Conservation (phyloP, 2,797 vertebrate species). For the Sebastes kiyomatsui region DNA sequence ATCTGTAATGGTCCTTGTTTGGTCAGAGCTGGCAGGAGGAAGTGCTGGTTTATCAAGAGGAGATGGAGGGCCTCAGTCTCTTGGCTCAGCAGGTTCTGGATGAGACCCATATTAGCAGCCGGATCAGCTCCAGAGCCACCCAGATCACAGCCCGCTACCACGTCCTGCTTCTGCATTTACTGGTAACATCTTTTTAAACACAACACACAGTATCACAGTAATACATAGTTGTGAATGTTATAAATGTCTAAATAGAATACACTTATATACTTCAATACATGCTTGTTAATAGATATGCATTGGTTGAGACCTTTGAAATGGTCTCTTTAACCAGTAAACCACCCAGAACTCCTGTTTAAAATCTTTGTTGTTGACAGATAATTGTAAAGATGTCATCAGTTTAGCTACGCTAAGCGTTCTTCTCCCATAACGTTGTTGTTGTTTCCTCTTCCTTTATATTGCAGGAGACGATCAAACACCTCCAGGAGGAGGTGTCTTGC, state of each 20-base stretch:
- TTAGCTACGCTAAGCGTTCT: neutral
- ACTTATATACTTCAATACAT: neutral
- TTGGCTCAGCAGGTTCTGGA: slow-evolving; percentile 94
- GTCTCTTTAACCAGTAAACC: accelerated
- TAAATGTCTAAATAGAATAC: neutral
- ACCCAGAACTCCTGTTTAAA: neutral
- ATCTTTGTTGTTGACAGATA: neutral
- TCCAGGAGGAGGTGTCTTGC: slow-evolving; percentile 91
- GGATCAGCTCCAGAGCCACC: slow-evolving; percentile 88
- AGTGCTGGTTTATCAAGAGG: slow-evolving; percentile 88
- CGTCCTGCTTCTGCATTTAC: slow-evolving; percentile 87
- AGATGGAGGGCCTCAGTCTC: slow-evolving; percentile 91
- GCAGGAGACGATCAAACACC: slow-evolving; percentile 93
- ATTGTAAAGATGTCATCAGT: neutral
- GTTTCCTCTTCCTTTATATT: neutral
- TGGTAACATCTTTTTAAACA: slow-evolving; percentile 78
- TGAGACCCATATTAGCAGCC: slow-evolving; percentile 87
- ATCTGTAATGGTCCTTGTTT: neutral
- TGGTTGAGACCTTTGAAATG: neutral
- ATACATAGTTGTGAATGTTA: neutral
- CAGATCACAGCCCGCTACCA: slow-evolving; percentile 94
- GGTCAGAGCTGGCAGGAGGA: slow-evolving; percentile 93
- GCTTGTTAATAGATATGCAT: neutral
- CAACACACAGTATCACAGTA: neutral
- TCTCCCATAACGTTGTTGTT: neutral